Conservation (phyloP, 2,797 vertebrate species). For the Luscinia luscinia region DNA sequence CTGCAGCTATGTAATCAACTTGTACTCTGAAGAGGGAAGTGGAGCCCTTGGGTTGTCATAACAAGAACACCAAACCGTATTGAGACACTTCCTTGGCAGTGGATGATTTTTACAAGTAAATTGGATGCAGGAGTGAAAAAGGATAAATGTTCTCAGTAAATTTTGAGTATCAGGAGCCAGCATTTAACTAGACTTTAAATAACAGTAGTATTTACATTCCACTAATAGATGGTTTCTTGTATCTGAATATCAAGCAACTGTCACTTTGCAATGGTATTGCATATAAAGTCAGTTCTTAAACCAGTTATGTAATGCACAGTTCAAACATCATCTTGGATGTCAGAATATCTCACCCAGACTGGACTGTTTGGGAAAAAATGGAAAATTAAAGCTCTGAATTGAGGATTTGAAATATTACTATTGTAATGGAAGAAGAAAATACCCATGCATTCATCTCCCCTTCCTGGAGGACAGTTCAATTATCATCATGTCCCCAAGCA, state of each 20-base stretch:
- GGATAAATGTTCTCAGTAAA: background rate
- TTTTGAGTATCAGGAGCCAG: background rate
- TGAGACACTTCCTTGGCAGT: background rate
- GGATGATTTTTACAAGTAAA: background rate
- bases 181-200: background rate
- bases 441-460: background rate
- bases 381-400: background rate
- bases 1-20: background rate
- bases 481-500: constrained; percentile 19
- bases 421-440: background rate
- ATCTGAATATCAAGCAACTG: background rate
- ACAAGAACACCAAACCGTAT: background rate
- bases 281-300: background rate
- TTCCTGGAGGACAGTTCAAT: constrained; percentile 1
- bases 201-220: background rate
- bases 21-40: background rate
- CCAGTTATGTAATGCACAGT: background rate
- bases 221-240: background rate
- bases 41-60: background rate
- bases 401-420: background rate
- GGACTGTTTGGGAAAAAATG: background rate
- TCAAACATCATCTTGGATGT: background rate
- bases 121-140: constrained; percentile 12
- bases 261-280: background rate
- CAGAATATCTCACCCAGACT: background rate